Conservation (phyloP, 2,113 vertebrate species). For the Neoarius graeffei region DNA sequence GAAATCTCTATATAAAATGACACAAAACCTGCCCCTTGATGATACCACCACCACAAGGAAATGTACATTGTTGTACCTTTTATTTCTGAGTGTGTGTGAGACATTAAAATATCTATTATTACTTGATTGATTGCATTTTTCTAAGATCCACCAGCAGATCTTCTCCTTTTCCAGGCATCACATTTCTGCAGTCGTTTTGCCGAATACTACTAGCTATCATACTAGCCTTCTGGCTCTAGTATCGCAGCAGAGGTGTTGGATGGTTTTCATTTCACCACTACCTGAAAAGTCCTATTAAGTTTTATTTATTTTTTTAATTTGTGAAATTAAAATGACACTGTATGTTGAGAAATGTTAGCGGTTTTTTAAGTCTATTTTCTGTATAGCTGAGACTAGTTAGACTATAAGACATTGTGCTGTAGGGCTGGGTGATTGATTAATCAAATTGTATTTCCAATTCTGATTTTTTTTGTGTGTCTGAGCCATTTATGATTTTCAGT, state of each 20-base stretch:
- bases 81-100: not conserved
- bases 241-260: not conserved
- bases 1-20: not conserved
- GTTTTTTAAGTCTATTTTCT: not conserved
- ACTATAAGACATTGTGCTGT: not conserved
- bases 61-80: not conserved
- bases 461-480: no score
- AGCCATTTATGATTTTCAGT: no score
- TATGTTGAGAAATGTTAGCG: no score
- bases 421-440: not conserved
- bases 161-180: not conserved
- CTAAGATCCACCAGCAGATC: not conserved
- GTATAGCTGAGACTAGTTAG: not conserved
- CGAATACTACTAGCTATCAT: not conserved
- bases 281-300: not conserved
- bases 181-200: not conserved
- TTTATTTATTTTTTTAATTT: not conserved
- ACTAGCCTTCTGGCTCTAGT: not conserved
- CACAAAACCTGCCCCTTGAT: not conserved
- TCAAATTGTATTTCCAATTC: no score
- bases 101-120: not conserved
- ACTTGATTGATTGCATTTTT: no score
- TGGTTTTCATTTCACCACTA: not conserved
- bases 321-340: not conserved
- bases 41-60: not conserved